Base-by-base conservation (phyloP, 2,888 invertebrate species). In the Anorthoa munda region DNA sequence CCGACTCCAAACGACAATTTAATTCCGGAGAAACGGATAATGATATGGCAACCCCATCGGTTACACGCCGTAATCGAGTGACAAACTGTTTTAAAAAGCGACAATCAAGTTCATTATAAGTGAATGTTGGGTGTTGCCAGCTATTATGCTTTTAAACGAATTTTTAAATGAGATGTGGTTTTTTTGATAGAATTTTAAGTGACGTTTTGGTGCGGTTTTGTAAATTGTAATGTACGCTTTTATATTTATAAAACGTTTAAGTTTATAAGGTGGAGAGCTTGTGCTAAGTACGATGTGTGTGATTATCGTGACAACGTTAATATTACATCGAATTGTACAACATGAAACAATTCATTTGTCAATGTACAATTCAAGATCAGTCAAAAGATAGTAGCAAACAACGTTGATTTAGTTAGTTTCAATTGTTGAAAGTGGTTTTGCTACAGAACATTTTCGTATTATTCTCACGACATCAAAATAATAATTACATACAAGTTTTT, bases 51-150 rank as follows among this genome's bases (percentile, higher is more conserved):
- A 91, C 93, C 90, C 92, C 90, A 87, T 86, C 93, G 90, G 88
- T 94, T 94, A 91, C 93, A 93, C 92, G 93, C 90, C 84, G 91
- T 94, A 94, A 94, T 94, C 94, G 92, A 95, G 95, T 95, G 95
- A 96, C 96, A 96, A 96, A 96, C 93, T 93, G 89, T 94, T 94
- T 91, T 90, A 88, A 92, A 92, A 92, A 90, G 94, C 92, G 92
- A 93, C 93, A 93, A 94, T 93, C 90, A 89, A 82, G 86, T 83
- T 86, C 82, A 85, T 83, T 85, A 73, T 79, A 83, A 82, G 79
- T 84, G 86, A 88, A 87, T 80, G 80, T 31, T 82, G 88, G 86
- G 85, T 86, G 89, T 82, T 77, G 73, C 81, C 81, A 68, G 80
- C 81, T 80, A 88, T 84, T 88, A 81, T 79, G 75, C 51, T 23